Conservation (phyloP, 2,888 invertebrate genomes). For the Sinentomon sp. region DNA sequence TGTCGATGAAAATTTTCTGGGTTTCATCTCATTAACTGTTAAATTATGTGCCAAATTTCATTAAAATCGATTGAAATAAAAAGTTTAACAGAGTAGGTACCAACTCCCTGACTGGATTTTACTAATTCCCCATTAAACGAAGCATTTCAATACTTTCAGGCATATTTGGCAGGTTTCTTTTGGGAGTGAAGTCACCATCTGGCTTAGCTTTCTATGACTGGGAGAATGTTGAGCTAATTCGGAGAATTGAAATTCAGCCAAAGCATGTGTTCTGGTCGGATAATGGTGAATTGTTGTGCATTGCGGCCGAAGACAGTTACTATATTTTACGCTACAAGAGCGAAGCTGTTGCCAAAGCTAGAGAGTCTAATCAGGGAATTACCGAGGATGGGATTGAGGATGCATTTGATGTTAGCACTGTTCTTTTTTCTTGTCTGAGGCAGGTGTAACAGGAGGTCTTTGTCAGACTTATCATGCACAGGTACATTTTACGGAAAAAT, state of each 20-base stretch:
- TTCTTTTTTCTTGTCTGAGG: neutral
- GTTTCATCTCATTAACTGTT: too few species aligned
- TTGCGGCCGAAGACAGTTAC: conserved; percentile 85
- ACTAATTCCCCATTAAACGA: neutral
- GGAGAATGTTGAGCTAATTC: conserved; percentile 69
- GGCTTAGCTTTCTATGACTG: conserved; percentile 91
- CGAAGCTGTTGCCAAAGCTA: conserved; percentile 43
- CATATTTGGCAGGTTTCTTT: conserved; percentile 67
- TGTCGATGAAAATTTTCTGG: too few species aligned
- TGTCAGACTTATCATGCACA: too few species aligned
- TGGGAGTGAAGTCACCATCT: conserved; percentile 73
- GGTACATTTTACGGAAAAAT: too few species aligned
- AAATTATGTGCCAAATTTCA: too few species aligned
- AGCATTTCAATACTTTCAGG: conserved; percentile 23
- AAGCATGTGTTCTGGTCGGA: conserved; percentile 90
- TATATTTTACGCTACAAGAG: conserved; percentile 71
- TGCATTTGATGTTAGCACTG: conserved; percentile 54
- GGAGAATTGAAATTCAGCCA: conserved; percentile 90
- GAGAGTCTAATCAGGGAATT: conserved; percentile 42
- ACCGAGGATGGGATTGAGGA: conserved; percentile 83
- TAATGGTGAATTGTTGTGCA: conserved; percentile 67
- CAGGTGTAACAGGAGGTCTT: too few species aligned
- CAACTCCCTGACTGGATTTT: neutral
- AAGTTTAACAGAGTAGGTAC: neutral
- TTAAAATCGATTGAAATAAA: neutral